Evolutionary conservation across 2,113 vertebrate species (phyloP).

Genomic region (Callospermophilus lateralis): DNA sequence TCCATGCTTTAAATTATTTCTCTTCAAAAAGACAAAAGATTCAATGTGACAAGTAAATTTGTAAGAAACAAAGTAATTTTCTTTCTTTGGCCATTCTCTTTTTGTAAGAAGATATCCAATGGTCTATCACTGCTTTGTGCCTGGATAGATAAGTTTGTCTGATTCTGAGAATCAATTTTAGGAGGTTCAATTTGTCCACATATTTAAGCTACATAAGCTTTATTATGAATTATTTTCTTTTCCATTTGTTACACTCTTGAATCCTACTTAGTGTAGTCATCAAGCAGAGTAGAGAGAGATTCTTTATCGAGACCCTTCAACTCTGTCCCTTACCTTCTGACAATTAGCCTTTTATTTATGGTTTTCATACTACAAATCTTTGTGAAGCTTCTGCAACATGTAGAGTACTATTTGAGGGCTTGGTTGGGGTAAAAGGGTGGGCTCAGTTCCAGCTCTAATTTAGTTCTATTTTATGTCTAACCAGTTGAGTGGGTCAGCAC

Average conservation of each 20-base stretch:
- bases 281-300: not conserved
- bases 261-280: not conserved
- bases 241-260: not conserved
- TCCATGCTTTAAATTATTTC: not conserved
- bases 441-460: not conserved
- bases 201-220: not conserved
- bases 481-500: not conserved
- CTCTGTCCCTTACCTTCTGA: not conserved
- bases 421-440: not conserved
- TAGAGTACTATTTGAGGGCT: not conserved
- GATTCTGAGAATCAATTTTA: not conserved
- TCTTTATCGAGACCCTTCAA: not conserved
- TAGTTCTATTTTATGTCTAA: not conserved
- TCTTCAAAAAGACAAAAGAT: not conserved
- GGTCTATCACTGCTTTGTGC: not conserved
- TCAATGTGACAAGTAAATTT: not conserved
- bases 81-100: not conserved
- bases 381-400: not conserved
- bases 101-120: not conserved
- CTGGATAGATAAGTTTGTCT: not conserved
- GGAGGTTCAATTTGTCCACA: not conserved
- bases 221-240: conserved; percentile 7
- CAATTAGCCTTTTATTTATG: not conserved
- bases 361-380: not conserved
- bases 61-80: not conserved